Evolutionary conservation across 2,797 vertebrate species (phyloP), one percentile per base, ranked within the genome.

Genomic region (Hydrolagus colliei): DNA sequence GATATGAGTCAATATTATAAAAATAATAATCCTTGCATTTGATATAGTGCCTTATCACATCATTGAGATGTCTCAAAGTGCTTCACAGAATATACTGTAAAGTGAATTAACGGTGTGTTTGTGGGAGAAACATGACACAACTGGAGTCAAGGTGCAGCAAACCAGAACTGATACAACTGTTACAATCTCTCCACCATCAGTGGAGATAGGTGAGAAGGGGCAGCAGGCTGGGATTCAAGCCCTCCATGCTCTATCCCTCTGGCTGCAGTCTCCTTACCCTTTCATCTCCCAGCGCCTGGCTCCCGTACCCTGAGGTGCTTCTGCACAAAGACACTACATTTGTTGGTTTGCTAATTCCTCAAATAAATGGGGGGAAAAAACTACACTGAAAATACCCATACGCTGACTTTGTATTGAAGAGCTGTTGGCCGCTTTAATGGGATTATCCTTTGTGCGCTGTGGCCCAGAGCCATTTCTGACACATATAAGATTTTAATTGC

Each of bases 401-500:
- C 18, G 1, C 77, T 63, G 27, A 18, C 2, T 10, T 52, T 82
- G 63, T 68, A 27, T 68, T 67, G 9, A 67, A 65, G 27, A 2
- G 63, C 77, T 32, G 61, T 79, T 79, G 77, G 77, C 22, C 11
- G 79, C 27, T 82, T 68, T 82, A 82, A 82, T 32, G 35, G 62
- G 63, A 82, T 67, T 82, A 82, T 41, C 79, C 35, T 65, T 18
- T 65, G 10, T 41, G 63, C 13, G 14, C 65, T 35, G 62, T 67
- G 2, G 6, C 22, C 16, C 79, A 32, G 16, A 82, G 27, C 22
- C 22, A 20, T 22, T 67, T 82, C 41, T 67, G 65, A 16, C 63
- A 82, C 63, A 68, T 82, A 32, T 32, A 80, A 80, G 78, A 67
- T 27, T 35, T 67, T 82, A 68, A 82, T 82, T 82, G 62, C 16